phyloP scores from a whole-genome alignment of 1,140 invertebrate genomes.

The Lepidurus apus region DNA sequence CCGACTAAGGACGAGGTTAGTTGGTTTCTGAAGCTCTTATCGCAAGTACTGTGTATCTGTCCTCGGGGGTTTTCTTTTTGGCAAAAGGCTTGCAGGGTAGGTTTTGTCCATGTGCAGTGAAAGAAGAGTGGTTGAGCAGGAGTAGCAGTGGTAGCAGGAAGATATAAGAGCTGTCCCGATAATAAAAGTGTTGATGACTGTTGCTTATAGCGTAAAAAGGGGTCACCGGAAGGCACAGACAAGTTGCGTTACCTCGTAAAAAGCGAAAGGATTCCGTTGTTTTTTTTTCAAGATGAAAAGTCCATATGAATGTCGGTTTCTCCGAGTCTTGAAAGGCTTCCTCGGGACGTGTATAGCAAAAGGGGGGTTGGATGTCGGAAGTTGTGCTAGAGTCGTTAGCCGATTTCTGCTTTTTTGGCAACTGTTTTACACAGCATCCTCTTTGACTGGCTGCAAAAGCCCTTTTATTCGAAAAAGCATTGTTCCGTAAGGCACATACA shows the following conservation, averaged over 20 bases:
- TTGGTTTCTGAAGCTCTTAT: neutral
- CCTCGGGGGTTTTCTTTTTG: neutral
- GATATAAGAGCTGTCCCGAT: neutral
- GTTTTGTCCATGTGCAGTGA: neutral
- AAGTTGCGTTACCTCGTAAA: conserved; percentile 10
- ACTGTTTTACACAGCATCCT: too few relatives aligned
- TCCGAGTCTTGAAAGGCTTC: too few relatives aligned
- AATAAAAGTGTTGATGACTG: conserved; percentile 19
- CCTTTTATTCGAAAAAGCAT: too few relatives aligned
- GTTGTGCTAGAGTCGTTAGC: too few relatives aligned
- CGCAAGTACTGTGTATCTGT: neutral
- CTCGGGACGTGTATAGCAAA: too few relatives aligned
- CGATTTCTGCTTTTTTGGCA: too few relatives aligned
- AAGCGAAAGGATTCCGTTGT: neutral
- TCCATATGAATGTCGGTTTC: too few relatives aligned
- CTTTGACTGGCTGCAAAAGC: too few relatives aligned
- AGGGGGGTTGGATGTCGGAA: too few relatives aligned
- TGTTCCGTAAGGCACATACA: too few relatives aligned
- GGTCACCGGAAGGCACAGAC: neutral
- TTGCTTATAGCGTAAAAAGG: conserved; percentile 16
- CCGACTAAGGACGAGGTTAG: too few relatives aligned
- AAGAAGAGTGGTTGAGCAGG: neutral
- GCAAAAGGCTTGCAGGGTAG: neutral
- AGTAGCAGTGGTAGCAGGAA: neutral
- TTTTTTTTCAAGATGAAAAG: neutral